phyloP scores from a whole-genome alignment of 1,140 invertebrate genomes.

The Tribolium castaneum region DNA sequence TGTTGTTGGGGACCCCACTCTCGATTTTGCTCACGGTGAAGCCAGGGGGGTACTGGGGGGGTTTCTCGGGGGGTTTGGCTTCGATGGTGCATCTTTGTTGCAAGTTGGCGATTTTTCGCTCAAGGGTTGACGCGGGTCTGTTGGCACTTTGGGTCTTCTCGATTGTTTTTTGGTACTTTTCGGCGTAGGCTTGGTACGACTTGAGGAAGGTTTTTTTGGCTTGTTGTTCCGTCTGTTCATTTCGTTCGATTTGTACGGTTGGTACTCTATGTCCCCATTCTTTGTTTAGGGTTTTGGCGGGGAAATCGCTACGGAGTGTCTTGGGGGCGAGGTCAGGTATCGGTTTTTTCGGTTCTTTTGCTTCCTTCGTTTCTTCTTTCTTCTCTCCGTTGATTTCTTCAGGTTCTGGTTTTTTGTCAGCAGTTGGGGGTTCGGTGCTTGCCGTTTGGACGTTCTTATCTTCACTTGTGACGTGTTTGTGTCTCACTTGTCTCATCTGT shows the following conservation, averaged over 20 bases:
- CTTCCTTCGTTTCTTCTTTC: constrained; percentile 5
- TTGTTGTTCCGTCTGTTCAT: constrained; percentile 48
- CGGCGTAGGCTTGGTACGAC: constrained; percentile 56
- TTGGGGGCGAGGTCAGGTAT: constrained; percentile 23
- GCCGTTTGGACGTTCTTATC: constrained; percentile 52
- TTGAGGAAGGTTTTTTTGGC: constrained; percentile 58
- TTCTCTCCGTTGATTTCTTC: not conserved
- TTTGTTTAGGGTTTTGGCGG: constrained; percentile 47
- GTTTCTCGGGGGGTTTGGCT: constrained; percentile 43
- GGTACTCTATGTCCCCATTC: constrained; percentile 48
- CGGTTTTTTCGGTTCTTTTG: constrained; percentile 3
- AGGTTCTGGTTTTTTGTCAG: not conserved
- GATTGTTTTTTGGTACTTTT: constrained; percentile 49
- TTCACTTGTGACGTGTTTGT: constrained; percentile 56
- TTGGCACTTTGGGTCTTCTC: constrained; percentile 47
- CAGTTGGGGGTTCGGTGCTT: not conserved
- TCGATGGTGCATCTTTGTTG: constrained; percentile 57
- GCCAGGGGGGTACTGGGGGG: constrained; percentile 56
- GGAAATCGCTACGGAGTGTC: constrained; percentile 48
- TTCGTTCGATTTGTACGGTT: constrained; percentile 46
- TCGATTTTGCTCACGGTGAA: constrained; percentile 63
- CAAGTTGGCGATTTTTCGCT: constrained; percentile 58
- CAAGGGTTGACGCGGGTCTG: constrained; percentile 45
- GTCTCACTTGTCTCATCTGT: constrained; percentile 62
- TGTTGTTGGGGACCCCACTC: constrained; percentile 44